Base-by-base conservation (phyloP, 2,797 vertebrate genomes). In the Zalophus californianus region DNA sequence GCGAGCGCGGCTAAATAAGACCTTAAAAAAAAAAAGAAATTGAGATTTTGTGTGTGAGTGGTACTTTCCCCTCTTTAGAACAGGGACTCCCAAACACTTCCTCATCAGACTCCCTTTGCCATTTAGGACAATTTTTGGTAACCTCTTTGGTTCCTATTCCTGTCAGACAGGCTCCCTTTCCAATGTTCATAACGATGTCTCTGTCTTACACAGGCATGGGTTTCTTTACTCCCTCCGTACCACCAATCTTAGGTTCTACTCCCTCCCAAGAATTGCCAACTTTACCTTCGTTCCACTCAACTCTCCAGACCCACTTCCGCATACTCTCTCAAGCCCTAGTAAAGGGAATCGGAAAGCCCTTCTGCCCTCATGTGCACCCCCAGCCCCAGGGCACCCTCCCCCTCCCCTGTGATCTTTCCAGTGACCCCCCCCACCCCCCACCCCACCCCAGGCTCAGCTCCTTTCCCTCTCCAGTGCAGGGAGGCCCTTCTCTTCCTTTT, bases 301-400 rank as follows among this genome's bases (percentile, higher is more conserved):
- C 21, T 41, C 23, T 62, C 52, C 27, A 89, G 58, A 78, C 18
- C n/a, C 13, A 27, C 25, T 32, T 12, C 9, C 16, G 79, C 2
- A 15, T 41, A 2, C 21, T 21, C 16, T 38, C 64, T n/a, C 21
- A 11, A 25, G 13, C 58, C 44, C 62, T 15, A 25, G 38, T 0
- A 16, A 32, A 32, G 38, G 29, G 20, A 70, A 29, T 7, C 7
- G 14, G 20, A n/a, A 44, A 38, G 20, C 52, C 58, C 75, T 70
- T 29, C 25, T 4, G 62, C 32, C 70, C 23, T 14, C 10, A 4
- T 1, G 6, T 1, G 23, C 27, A 70, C 5, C 14, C 70, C 20
- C 3, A 0, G 13, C 10, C 27, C 58, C 35, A 15, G 41, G 5
- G 12, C 0, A 9, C 23, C n/a, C 1, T 44, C 44, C 44, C 44